phyloP scores from a whole-genome alignment of 2,797 vertebrate species.

The Gymnocypris eckloni region DNA sequence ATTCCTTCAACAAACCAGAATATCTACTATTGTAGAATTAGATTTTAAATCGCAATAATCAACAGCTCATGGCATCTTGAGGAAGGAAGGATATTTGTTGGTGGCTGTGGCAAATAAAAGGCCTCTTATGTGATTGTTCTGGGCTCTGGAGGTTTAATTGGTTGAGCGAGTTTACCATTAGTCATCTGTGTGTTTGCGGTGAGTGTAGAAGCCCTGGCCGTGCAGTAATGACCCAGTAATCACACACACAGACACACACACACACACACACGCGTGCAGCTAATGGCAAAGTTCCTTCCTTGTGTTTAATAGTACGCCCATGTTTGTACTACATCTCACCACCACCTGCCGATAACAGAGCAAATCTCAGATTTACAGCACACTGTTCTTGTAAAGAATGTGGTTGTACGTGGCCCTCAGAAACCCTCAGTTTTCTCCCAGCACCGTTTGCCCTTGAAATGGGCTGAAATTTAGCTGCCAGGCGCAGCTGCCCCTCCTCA shows the following conservation, averaged over 20 bases:
- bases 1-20: not conserved
- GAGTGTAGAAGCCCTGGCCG: constrained; percentile 44
- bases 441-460: constrained; percentile 52
- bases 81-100: constrained; percentile 4
- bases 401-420: not conserved
- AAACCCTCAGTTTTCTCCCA: not conserved
- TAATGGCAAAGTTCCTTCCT: constrained; percentile 27
- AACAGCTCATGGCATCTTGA: constrained; percentile 19
- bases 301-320: constrained; percentile 6
- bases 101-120: constrained; percentile 13
- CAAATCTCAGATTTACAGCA: constrained; percentile 21
- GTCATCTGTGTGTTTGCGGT: constrained; percentile 49
- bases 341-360: not conserved
- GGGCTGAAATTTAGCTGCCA: constrained; percentile 35
- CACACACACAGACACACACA: constrained; percentile 20
- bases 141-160: constrained; percentile 55
- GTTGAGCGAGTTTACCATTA: constrained; percentile 60
- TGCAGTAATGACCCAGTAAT: constrained; percentile 61
- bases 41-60: constrained; percentile 42
- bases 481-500: constrained; percentile 36
- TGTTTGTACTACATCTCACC: constrained; percentile 25
- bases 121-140: constrained; percentile 7
- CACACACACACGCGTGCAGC: constrained; percentile 11
- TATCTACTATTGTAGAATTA: constrained; percentile 8
- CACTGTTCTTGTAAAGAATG: constrained; percentile 10